These are phyloP conservation scores for Neoarius graeffei DNA, from an alignment of 2,113 vertebrate genomes.

Conservation along the genomic window DNA sequence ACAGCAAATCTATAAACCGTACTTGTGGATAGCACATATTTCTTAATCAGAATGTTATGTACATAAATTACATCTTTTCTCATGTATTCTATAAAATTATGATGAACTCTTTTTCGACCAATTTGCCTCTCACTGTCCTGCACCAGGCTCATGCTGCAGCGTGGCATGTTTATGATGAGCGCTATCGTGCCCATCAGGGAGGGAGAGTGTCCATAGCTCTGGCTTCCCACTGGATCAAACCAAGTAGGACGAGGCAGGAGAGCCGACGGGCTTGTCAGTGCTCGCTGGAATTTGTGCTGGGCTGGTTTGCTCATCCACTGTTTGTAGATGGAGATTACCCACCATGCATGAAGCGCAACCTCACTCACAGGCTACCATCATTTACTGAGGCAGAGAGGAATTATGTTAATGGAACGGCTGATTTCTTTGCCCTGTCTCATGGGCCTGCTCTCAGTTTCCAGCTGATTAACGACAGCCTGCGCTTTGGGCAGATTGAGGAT, in stretches of 20 bases:
- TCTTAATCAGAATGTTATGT: not conserved
- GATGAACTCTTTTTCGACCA: not conserved
- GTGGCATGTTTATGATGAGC: constrained; percentile 90
- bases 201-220: constrained; percentile 90
- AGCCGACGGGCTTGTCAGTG: constrained; percentile 85
- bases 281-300: constrained; percentile 91
- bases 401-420: constrained; percentile 83
- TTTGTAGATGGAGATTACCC: constrained; percentile 95
- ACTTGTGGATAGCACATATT: not conserved
- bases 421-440: constrained; percentile 96
- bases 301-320: constrained; percentile 94
- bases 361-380: constrained; percentile 82
- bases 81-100: not conserved
- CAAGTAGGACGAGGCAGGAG: constrained; percentile 77
- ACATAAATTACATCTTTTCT: not conserved
- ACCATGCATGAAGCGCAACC: constrained; percentile 82
- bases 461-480: constrained; percentile 85
- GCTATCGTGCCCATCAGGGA: constrained; percentile 81
- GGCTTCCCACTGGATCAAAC: constrained; percentile 93
- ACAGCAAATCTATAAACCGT: not conserved
- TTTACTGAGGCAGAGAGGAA: constrained; percentile 82
- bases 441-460: constrained; percentile 91
- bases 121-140: not conserved
- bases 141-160: constrained; percentile 87
- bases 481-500: constrained; percentile 88